Evolutionary conservation across 2,113 vertebrate genomes (phyloP).

Genomic region (Rhombomys opimus): DNA sequence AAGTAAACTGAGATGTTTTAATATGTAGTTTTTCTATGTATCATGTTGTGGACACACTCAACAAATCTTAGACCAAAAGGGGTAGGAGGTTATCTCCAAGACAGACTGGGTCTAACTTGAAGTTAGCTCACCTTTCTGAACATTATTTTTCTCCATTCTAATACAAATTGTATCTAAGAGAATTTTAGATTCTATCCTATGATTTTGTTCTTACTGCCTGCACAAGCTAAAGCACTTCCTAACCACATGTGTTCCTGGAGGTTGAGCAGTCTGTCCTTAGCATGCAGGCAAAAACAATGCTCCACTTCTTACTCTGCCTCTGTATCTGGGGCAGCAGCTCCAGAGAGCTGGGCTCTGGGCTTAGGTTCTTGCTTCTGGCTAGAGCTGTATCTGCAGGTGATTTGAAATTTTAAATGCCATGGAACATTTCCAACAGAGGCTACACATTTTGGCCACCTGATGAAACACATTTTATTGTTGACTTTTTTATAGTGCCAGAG

Average conservation of each 20-base stretch:
- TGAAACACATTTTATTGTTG: slow-evolving; percentile 37
- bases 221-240: neutral
- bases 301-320: neutral
- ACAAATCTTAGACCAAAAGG: neutral
- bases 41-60: neutral
- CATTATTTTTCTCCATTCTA: neutral
- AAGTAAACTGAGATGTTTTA: slow-evolving; percentile 15
- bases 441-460: neutral
- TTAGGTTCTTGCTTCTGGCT: neutral
- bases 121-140: neutral
- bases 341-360: neutral
- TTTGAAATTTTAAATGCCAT: slow-evolving; percentile 2
- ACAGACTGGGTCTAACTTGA: neutral
- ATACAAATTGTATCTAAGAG: neutral
- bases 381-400: neutral
- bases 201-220: neutral
- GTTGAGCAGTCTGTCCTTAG: neutral
- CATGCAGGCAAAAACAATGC: neutral
- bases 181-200: neutral
- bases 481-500: neutral
- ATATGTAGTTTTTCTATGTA: neutral
- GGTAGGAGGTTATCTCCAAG: neutral
- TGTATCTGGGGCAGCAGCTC: neutral
- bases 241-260: neutral
- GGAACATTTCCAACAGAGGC: neutral